Conservation (phyloP, 1,140 invertebrate species). For the Penaeus indicus region DNA sequence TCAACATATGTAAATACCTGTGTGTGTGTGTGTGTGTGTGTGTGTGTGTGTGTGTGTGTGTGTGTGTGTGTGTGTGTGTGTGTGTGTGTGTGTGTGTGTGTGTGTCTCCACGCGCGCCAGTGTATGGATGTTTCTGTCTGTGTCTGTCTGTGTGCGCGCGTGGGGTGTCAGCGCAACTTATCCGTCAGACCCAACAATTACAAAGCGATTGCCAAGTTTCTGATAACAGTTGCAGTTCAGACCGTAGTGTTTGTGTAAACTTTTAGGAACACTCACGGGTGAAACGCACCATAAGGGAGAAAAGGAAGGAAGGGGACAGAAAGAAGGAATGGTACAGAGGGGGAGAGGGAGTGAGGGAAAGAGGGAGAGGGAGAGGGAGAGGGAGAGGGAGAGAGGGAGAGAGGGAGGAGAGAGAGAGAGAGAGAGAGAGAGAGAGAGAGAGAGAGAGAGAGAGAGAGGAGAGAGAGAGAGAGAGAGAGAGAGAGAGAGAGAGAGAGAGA, state of each 20-base stretch:
- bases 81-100: background rate
- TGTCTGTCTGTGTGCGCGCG: no score
- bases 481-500: background rate
- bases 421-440: background rate
- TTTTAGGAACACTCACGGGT: background rate
- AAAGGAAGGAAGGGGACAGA: no score
- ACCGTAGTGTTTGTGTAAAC: background rate
- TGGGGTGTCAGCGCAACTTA: no score
- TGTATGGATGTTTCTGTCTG: no score
- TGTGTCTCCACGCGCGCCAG: background rate
- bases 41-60: background rate
- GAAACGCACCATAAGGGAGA: background rate
- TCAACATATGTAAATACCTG: no score
- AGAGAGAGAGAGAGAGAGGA: background rate
- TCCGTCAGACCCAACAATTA: no score
- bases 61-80: background rate
- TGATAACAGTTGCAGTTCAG: background rate
- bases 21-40: no score
- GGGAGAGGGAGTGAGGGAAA: no score
- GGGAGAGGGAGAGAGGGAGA: no score
- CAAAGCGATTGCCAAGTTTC: background rate
- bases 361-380: no score
- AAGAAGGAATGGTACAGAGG: no score
- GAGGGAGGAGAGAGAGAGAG: background rate
- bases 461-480: background rate